phyloP scores from a whole-genome alignment of 2,113 vertebrate species.

The Neogobius melanostomus region DNA sequence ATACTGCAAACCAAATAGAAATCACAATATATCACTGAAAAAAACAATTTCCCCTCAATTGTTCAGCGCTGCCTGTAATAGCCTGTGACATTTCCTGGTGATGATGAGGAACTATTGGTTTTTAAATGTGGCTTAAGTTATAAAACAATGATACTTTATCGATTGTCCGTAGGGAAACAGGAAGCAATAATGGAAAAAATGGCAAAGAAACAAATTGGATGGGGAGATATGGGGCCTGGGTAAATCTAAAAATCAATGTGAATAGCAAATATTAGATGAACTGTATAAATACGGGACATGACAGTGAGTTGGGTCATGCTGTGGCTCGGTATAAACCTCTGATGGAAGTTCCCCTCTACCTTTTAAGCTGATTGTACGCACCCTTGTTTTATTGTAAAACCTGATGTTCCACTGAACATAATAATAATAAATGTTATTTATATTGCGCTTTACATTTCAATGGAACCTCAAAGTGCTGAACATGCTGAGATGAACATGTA shows the following conservation, averaged over 20 bases:
- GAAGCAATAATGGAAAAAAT: conserved; percentile 9
- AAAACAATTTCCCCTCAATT: too few species aligned
- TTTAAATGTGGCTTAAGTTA: conserved; percentile 26
- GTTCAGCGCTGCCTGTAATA: background rate
- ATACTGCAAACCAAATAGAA: too few species aligned
- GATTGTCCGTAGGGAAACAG: conserved; percentile 31
- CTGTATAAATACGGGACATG: background rate
- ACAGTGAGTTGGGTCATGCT: background rate
- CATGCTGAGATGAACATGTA: too few species aligned
- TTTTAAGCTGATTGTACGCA: too few species aligned
- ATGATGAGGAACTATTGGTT: conserved; percentile 18
- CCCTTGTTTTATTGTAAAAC: too few species aligned
- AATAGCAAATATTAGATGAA: conserved; percentile 12
- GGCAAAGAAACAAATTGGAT: background rate
- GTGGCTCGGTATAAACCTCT: background rate
- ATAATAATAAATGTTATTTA: too few species aligned
- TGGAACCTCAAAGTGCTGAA: too few species aligned
- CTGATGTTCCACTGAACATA: too few species aligned
- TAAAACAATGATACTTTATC: conserved; percentile 26
- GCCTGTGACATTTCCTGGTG: conserved; percentile 52
- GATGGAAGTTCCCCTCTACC: background rate
- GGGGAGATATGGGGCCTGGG: conserved; percentile 14
- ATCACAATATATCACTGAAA: too few species aligned
- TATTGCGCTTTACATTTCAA: too few species aligned
- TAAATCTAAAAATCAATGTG: background rate